Base-by-base conservation (phyloP, 2,797 vertebrate genomes). In the Arrhamphus sclerolepis region DNA sequence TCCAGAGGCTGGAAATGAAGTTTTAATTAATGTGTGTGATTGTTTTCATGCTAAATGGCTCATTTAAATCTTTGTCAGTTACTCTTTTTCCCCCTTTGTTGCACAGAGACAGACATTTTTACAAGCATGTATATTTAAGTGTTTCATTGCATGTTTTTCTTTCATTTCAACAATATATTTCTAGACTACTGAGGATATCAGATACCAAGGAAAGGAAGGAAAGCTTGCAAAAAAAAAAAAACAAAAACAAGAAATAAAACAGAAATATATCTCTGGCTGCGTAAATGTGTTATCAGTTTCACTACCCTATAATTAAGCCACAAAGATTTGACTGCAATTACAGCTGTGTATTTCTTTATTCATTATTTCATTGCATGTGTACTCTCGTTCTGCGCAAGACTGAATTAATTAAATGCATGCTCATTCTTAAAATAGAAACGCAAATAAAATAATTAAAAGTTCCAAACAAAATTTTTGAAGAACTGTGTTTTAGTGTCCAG, bases 11-110 rank as follows among this genome's bases (percentile, higher is more conserved):
- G 31, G 8, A 52, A 63, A 44, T 1, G 14, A 54, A n/a, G 44
- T 59, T 72, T 66, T 66, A 80, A 81, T 82, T 80, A 56, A 81
- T 70, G 66, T 16, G 7, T 51, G 28, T 60, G 18, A 73, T 71
- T 75, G 56, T 58, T 77, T 64, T 70, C 56, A 63, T 41, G 4
- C 29, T 54, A 29, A 73, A 62, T 46, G 22, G 39, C n/a, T 67
- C 8, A 73, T 72, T 75, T 69, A 1, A 59, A 58, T 70, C 40
- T 64, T 54, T 51, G 20, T 38, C 2, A 6, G 56, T 44, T 21
- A 6, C 43, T 70, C 52, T 38, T 40, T 39, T 41, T 40, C 31
- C 10, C 26, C 24, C 24, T 26, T 6, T 26, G n/a, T 51, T 18
- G 16, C n/a, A 40, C 38, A 21, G 6, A 13, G 4, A 1, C 11